These are phyloP conservation scores for Nyleta sp. DNA, from an alignment of 2,888 invertebrate species.

Conservation along the genomic window DNA sequence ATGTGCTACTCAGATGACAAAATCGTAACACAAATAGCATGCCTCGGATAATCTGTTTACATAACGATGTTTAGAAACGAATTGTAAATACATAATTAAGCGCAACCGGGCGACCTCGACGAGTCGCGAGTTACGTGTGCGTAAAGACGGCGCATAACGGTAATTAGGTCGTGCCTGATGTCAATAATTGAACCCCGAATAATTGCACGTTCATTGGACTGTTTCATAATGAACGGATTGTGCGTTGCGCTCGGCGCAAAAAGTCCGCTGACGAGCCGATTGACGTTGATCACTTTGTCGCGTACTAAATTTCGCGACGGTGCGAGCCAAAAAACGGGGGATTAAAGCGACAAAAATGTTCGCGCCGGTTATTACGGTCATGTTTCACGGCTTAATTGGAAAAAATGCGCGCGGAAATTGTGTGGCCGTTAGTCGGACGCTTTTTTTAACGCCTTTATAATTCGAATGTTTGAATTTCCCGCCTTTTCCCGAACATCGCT, in stretches of 20 bases:
- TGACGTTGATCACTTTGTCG: constrained; percentile 47
- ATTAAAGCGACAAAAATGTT: constrained; percentile 33
- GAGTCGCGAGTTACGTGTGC: constrained; percentile 34
- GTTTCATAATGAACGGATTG: constrained; percentile 53
- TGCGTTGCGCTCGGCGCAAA: constrained; percentile 17
- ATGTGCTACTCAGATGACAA: too few relatives aligned
- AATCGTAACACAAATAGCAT: too few relatives aligned
- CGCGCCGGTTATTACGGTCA: constrained; percentile 16
- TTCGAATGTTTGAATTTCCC: neutral
- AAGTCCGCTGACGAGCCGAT: constrained; percentile 29
- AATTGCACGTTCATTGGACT: constrained; percentile 45
- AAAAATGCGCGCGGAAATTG: constrained; percentile 6
- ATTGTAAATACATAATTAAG: constrained; percentile 31
- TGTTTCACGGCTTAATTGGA: constrained; percentile 14
- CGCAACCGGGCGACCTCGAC: constrained; percentile 10
- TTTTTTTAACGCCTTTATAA: neutral
- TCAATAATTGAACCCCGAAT: constrained; percentile 58
- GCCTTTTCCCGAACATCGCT: neutral
- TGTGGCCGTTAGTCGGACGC: neutral
- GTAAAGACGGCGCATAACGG: constrained; percentile 50
- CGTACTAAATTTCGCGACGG: constrained; percentile 21
- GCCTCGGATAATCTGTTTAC: too few relatives aligned
- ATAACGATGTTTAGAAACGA: neutral
- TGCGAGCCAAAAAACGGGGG: constrained; percentile 16
- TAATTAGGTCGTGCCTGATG: constrained; percentile 60